Conservation (phyloP, 1,140 invertebrate genomes). For the Drosophila subpulchrella region DNA sequence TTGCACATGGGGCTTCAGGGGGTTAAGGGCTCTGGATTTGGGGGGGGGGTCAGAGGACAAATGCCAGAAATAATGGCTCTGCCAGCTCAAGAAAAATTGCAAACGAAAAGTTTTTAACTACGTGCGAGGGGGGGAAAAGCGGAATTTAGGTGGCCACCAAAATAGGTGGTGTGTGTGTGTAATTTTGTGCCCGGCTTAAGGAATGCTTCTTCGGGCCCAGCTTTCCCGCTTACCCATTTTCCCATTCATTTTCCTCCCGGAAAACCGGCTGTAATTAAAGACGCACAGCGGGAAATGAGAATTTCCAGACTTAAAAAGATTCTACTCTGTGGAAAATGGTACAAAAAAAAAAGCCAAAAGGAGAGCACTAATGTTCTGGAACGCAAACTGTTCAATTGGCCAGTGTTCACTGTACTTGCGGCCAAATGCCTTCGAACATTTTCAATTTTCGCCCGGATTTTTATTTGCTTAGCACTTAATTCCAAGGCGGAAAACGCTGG, state of each 20-base stretch:
- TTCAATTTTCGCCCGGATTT: conserved; percentile 5
- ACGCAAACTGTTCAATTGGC: not conserved
- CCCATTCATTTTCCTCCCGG: not conserved
- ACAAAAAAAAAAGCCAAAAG: too few relatives aligned
- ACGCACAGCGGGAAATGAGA: conserved; percentile 49
- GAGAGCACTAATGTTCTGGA: not conserved
- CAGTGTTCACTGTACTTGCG: conserved; percentile 6
- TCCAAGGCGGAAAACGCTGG: not conserved
- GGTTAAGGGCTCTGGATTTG: conserved; percentile 10
- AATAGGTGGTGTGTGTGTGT: conserved; percentile 29
- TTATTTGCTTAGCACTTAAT: conserved; percentile 15
- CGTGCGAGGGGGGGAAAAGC: conserved; percentile 20
- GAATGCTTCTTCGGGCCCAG: conserved; percentile 72
- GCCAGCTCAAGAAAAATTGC: conserved; percentile 76
- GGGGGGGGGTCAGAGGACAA: not conserved
- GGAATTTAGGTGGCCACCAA: not conserved
- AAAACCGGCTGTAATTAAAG: conserved; percentile 44
- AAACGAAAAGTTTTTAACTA: conserved; percentile 78
- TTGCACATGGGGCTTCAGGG: conserved; percentile 23
- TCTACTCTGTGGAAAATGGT: not conserved
- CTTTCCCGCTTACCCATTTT: not conserved
- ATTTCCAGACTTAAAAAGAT: conserved; percentile 26
- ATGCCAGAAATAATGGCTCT: conserved; percentile 72
- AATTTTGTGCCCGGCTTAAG: conserved; percentile 46
- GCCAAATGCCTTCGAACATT: not conserved